These are phyloP conservation scores for Lamellibrachia columna DNA, from an alignment of 2,888 invertebrate genomes.

Conservation along the genomic window DNA sequence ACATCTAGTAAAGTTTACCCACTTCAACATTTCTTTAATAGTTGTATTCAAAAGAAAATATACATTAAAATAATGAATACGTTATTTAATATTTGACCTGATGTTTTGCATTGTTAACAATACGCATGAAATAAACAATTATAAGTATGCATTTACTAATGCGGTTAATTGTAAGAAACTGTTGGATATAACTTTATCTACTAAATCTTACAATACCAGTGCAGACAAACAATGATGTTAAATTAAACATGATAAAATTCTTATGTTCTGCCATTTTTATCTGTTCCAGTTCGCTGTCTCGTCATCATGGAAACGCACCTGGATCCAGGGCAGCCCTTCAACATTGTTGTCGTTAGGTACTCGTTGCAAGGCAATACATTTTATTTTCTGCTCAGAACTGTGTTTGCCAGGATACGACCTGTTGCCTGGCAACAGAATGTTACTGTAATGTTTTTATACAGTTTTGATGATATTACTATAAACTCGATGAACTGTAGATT, in stretches of 20 bases:
- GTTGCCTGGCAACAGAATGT: background rate
- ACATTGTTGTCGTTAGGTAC: background rate
- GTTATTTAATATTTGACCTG: background rate
- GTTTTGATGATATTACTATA: constrained; percentile 5
- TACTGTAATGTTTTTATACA: background rate
- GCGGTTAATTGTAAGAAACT: background rate
- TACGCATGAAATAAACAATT: too few species aligned
- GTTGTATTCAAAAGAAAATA: too few species aligned
- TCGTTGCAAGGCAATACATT: background rate
- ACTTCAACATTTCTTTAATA: too few species aligned
- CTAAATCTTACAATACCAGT: too few species aligned
- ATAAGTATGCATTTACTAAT: background rate
- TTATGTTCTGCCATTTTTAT: background rate
- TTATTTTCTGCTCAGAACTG: background rate
- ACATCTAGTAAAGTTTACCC: too few species aligned
- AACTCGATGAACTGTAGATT: background rate
- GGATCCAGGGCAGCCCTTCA: background rate
- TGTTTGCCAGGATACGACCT: background rate
- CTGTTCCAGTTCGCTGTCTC: background rate
- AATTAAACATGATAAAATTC: background rate
- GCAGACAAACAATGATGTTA: background rate
- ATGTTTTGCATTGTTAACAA: too few species aligned
- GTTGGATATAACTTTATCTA: too few species aligned
- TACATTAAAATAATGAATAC: background rate
- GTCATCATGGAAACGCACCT: constrained; percentile 2